Conservation (phyloP, 2,113 vertebrate species). For the Antidorcas marsupialis region DNA sequence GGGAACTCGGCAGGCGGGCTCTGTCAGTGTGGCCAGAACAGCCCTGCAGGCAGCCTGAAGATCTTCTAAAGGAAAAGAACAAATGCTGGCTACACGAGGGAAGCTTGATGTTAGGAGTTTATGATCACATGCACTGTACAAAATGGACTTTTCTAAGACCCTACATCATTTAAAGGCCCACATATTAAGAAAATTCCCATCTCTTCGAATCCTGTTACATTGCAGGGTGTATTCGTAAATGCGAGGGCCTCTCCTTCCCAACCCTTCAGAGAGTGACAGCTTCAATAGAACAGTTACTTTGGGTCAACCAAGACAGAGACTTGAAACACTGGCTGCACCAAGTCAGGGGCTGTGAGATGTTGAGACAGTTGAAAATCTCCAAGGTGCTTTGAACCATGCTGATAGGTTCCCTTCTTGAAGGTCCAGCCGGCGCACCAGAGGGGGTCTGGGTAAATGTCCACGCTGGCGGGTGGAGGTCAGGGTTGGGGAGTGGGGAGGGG, state of each 20-base stretch:
- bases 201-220: not conserved
- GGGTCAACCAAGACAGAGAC: not conserved
- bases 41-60: not conserved
- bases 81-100: not conserved
- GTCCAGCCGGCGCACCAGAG: fast-evolving
- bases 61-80: not conserved
- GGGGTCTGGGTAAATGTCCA: not conserved
- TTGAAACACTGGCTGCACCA: not conserved
- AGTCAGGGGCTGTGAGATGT: not conserved
- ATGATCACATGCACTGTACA: not conserved
- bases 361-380: not conserved
- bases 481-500: fast-evolving
- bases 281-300: not conserved
- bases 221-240: not conserved
- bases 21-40: not conserved
- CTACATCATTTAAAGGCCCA: not conserved
- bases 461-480: not conserved
- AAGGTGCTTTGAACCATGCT: not conserved
- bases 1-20: not conserved
- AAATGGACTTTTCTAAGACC: not conserved
- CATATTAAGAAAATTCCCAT: not conserved
- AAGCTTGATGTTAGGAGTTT: not conserved
- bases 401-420: fast-evolving
- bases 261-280: not conserved
- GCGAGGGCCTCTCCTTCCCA: not conserved